phyloP scores from a whole-genome alignment of 2,888 invertebrate genomes.

The Ectemnius continuus region DNA sequence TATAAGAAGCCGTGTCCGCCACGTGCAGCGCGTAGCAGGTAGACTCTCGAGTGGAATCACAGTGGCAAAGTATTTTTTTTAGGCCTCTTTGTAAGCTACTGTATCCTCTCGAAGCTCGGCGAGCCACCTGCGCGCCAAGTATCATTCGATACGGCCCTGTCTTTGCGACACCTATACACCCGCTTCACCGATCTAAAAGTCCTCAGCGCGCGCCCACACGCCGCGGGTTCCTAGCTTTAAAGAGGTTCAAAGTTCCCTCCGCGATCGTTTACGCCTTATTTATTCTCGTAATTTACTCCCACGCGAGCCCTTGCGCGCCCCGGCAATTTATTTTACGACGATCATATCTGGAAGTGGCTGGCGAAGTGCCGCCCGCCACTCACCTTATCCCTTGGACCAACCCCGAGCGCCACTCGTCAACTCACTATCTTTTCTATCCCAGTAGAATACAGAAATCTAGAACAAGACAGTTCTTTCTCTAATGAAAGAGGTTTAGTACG shows the following conservation, averaged over 20 bases:
- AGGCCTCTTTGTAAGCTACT: constrained; percentile 6
- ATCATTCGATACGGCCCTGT: constrained; percentile 49
- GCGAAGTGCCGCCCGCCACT: constrained; percentile 51
- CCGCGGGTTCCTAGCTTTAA: constrained; percentile 63
- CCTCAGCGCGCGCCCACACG: constrained; percentile 63
- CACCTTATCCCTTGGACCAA: constrained; percentile 33
- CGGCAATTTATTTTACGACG: constrained; percentile 70
- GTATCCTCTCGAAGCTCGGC: constrained; percentile 13
- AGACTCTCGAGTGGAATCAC: not conserved
- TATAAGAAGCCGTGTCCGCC: not conserved
- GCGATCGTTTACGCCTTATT: constrained; percentile 71
- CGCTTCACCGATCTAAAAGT: constrained; percentile 49
- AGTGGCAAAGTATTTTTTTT: not conserved
- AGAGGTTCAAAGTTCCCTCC: constrained; percentile 68
- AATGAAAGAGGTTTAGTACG: no score
- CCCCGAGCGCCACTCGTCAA: constrained; percentile 25
- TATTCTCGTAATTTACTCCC: constrained; percentile 74
- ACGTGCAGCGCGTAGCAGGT: not conserved
- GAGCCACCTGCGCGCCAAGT: constrained; percentile 36
- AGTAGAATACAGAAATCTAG: not conserved
- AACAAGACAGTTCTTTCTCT: no score
- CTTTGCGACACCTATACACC: constrained; percentile 48
- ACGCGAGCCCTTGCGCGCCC: constrained; percentile 60
- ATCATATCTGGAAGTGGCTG: constrained; percentile 70
- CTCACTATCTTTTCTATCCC: constrained; percentile 43